Base-by-base conservation (phyloP, 1,140 invertebrate genomes). In the Episyrphus balteatus region DNA sequence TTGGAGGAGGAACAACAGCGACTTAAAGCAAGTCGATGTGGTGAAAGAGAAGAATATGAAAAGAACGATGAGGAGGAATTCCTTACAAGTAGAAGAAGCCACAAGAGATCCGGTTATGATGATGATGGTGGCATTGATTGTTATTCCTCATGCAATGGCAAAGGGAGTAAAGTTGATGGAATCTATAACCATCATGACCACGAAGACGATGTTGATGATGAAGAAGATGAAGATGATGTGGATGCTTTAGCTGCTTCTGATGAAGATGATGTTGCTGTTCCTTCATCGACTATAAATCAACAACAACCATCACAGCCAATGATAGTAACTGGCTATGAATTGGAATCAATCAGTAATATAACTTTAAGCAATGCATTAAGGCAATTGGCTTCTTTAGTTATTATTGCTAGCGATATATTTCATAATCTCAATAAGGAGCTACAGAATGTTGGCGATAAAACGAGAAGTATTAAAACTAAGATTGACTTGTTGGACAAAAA, bases 321-420 rank as follows among this genome's bases (percentile, higher is more conserved):
- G 31, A 48, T 48, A 21, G 49, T 81, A 21, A 72, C 71, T 39
- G 82, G 84, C 55, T 73, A 79, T 55, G 83, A 85, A 65, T 71
- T 85, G 52, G 79, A 83, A 56, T 81, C 83, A 19, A 82, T 87
- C 41, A 82, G 80, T 48, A 87, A 87, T 61, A 82, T 78, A 56
- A 85, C 84, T 37, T 69, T 88, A 43, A 80, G 82, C 66, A 85
- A 83, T 65, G 82, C 82, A 15, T 70, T 88, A 33, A 69, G 80
- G 36, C 86, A 88, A 65, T 73, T 88, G 57, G 82, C 84, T 26
- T 85, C 82, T n/a, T 68, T 88, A 59, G 80, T 86, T 52, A 64
- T 82, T 43, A 75, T 83, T 37, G 84, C 86, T 51, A 79, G 85
- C 61, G 82, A 86, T 61, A 81, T 88, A 47, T 88, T 87, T 66